A percentile compares a stretch with the other conserved stretches of the same genome.
phyloP scores from a whole-genome alignment of 2,888 invertebrate genomes.

The Macrosoma leucophasiata region DNA sequence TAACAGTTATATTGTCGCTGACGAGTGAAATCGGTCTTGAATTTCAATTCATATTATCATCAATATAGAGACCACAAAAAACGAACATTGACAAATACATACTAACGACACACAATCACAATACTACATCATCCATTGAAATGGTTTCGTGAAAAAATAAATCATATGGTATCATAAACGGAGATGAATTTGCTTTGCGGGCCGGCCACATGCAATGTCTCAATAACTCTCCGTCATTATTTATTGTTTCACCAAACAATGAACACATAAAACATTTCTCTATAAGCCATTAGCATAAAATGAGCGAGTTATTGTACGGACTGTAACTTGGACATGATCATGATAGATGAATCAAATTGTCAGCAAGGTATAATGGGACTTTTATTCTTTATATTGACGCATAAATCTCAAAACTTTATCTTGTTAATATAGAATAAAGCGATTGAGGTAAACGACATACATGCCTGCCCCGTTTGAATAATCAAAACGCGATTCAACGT shows the following conservation, averaged over 20 bases:
- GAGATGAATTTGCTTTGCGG: conserved; percentile 29
- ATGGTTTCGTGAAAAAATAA: conserved; percentile 35
- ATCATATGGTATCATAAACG: conserved; percentile 25
- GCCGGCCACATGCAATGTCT: conserved; percentile 28
- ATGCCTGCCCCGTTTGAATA: conserved; percentile 25
- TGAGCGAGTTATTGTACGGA: conserved; percentile 37
- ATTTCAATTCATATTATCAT: too few species aligned
- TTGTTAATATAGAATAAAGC: too few species aligned
- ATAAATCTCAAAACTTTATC: too few species aligned
- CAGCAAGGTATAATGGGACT: conserved; percentile 12
- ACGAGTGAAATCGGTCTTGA: too few species aligned
- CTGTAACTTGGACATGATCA: conserved; percentile 21
- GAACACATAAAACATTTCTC: conserved; percentile 64
- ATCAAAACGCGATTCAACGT: too few species aligned
- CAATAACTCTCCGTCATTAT: conserved; percentile 39
- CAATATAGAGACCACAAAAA: conserved; percentile 6
- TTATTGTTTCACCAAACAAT: conserved; percentile 63
- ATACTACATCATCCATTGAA: conserved; percentile 24
- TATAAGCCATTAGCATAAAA: conserved; percentile 61
- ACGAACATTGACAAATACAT: conserved; percentile 3
- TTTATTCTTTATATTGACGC: conserved; percentile 11
- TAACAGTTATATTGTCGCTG: too few species aligned
- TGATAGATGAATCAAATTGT: conserved; percentile 30
- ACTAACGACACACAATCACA: conserved; percentile 9
- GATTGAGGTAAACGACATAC: conserved; percentile 4